Evolutionary conservation across 2,888 invertebrate species (phyloP), one percentile per base, ranked within the genome.

Genomic region (Troides helena): DNA sequence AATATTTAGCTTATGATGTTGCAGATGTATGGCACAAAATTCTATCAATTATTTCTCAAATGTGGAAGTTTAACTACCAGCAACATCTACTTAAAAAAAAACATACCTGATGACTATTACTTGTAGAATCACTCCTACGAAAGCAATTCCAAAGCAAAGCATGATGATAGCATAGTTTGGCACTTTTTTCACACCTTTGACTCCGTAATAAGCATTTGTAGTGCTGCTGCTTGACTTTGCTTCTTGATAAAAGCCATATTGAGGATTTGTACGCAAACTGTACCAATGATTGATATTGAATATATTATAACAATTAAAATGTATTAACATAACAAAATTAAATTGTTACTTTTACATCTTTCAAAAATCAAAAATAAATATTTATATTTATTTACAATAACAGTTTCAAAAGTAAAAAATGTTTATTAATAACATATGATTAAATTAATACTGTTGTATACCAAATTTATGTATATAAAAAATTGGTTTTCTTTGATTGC

Each of bases 121-220:
- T 79, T 96, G 96, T 62, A 95, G 72, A 14, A 93, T 68, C n/a
- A 94, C 87, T 2, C 95, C 95, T 61, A 95, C 56, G 2, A 93
- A 74, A 21, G 95, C 94, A 43, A 96, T 78, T 0, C 93, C 80
- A 18, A 95, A 73, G 71, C 95, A 94, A 30, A 94, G 79, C 5
- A 93, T 74, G 1, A 95, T 94, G 39, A 96, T 93, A 68, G 91
- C 88, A 65, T 86, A 87, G 84, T 96, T 96, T 0, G 95, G 93
- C 10, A 95, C 75, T 76, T 92, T 94, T 68, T 91, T 93, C 0
- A 95, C 61, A 0, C 95, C 95, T 71, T 88, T 88, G 0, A 95
- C 87, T 0, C 95, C 95, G 83, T 96, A 96, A 78, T 95, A 95
- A 0, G 92, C 83, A n/a, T 91, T 88, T 6, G 77, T 73, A 23